A percentile compares a stretch with the other conserved stretches of the same genome.
Conservation (phyloP, 2,888 invertebrate species). For the Macaria liturata region DNA sequence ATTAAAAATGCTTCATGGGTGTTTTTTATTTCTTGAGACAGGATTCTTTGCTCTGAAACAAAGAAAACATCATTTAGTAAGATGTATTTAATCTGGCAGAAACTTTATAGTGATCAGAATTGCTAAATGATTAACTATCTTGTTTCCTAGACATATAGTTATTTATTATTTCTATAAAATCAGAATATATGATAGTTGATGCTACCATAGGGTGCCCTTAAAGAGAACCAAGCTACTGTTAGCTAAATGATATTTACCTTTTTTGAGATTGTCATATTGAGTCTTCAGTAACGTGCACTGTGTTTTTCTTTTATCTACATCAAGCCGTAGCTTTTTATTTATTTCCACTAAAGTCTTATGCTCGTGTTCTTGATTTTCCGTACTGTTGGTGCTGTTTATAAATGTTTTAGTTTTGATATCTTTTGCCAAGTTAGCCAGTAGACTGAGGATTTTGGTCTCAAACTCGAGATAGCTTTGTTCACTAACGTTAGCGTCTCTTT, state of each 20-base stretch:
- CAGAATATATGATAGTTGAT: too few relatives aligned
- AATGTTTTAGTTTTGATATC: conserved; percentile 46
- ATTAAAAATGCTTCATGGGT: conserved; percentile 75
- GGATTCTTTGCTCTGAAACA: conserved; percentile 61
- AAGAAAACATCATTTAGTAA: too few relatives aligned
- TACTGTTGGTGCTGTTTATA: conserved; percentile 39
- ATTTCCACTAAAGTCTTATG: conserved; percentile 52
- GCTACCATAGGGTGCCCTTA: too few relatives aligned
- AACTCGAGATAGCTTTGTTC: conserved; percentile 46
- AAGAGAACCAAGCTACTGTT: too few relatives aligned
- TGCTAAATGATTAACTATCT: too few relatives aligned
- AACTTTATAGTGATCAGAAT: too few relatives aligned
- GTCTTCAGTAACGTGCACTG: conserved; percentile 52
- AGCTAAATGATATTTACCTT: conserved; percentile 45
- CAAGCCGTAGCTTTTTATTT: conserved; percentile 58
- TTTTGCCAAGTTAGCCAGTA: conserved; percentile 48
- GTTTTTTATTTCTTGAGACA: conserved; percentile 71
- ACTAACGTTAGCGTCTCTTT: conserved; percentile 38
- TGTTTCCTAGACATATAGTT: too few relatives aligned
- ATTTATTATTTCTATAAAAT: too few relatives aligned
- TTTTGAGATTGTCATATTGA: conserved; percentile 63
- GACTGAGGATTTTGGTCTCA: conserved; percentile 41
- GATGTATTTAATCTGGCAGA: too few relatives aligned
- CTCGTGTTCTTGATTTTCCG: conserved; percentile 56
- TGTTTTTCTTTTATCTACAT: conserved; percentile 58